Evolutionary conservation across 1,140 invertebrate species (phyloP).

Genomic region (Drosophila navojoa): DNA sequence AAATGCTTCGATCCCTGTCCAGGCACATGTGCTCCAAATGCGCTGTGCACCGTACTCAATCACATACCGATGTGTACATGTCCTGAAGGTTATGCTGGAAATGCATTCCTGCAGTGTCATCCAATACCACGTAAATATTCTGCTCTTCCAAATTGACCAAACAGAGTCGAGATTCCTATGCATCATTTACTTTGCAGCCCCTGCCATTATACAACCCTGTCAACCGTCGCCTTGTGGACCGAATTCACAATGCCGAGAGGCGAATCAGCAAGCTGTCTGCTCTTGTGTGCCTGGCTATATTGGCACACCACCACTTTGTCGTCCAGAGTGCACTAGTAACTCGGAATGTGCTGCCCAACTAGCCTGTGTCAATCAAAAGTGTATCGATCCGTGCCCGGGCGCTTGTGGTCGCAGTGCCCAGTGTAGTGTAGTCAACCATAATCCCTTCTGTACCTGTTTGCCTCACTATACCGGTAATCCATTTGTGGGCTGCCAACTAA

Average conservation of each 20-base stretch:
- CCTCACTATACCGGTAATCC: conserved; percentile 91
- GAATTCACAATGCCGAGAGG: conserved; percentile 88
- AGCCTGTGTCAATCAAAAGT: conserved; percentile 89
- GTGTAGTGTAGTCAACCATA: conserved; percentile 89
- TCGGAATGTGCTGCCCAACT: conserved; percentile 87
- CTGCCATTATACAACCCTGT: conserved; percentile 86
- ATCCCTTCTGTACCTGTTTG: conserved; percentile 90
- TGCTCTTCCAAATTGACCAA: background rate
- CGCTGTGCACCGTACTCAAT: conserved; percentile 90
- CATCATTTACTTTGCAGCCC: conserved; percentile 84
- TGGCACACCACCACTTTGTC: conserved; percentile 85
- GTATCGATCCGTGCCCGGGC: conserved; percentile 88
- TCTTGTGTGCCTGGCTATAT: conserved; percentile 86
- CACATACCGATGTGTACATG: conserved; percentile 91
- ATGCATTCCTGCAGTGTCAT: conserved; percentile 85
- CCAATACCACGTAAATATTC: conserved; percentile 86
- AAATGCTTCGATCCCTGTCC: conserved; percentile 92
- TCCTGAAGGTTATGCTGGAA: conserved; percentile 89
- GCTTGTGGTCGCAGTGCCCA: conserved; percentile 89
- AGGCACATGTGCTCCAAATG: conserved; percentile 90
- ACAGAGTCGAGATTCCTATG: background rate
- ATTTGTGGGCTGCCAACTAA: conserved; percentile 85
- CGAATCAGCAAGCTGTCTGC: conserved; percentile 86
- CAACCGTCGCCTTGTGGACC: conserved; percentile 90
- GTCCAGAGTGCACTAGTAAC: conserved; percentile 86